These are phyloP conservation scores for Prorops nasuta DNA, from an alignment of 1,140 invertebrate species.

Conservation along the genomic window DNA sequence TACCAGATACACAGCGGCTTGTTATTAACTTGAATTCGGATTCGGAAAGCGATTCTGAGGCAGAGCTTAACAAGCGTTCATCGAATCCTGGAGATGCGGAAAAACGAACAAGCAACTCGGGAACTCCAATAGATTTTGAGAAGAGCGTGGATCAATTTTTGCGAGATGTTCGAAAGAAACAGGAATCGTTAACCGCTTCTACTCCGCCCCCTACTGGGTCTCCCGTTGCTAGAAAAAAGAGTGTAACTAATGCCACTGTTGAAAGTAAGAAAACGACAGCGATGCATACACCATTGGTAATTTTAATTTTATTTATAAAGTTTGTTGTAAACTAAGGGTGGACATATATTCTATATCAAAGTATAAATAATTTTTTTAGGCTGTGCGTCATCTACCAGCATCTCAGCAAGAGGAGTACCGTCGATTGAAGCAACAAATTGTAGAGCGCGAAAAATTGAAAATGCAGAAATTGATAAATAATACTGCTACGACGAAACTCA, in stretches of 20 bases:
- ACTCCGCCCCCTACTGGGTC: background rate
- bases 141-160: slow-evolving; percentile 49
- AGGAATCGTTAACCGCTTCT: slow-evolving; percentile 31
- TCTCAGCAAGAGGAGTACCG: slow-evolving; percentile 52
- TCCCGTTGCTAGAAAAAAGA: too few species aligned
- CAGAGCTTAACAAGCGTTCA: slow-evolving; percentile 11
- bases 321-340: background rate
- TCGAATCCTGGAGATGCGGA: background rate
- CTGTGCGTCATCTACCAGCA: slow-evolving; percentile 48
- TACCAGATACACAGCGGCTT: slow-evolving; percentile 31
- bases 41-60: slow-evolving; percentile 46
- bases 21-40: slow-evolving; percentile 48
- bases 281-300: slow-evolving; percentile 36
- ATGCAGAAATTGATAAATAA: slow-evolving; percentile 29
- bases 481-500: slow-evolving; percentile 1
- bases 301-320: slow-evolving; percentile 5
- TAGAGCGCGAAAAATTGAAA: slow-evolving; percentile 41
- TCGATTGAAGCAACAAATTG: slow-evolving; percentile 49
- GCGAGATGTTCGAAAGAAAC: slow-evolving; percentile 40
- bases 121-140: slow-evolving; percentile 44
- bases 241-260: slow-evolving; percentile 2
- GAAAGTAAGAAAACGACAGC: slow-evolving; percentile 9
- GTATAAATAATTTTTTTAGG: slow-evolving; percentile 36
- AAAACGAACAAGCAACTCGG: slow-evolving; percentile 20
- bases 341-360: background rate